Evolutionary conservation across 2,888 invertebrate genomes (phyloP), one percentile per base, ranked within the genome.

Genomic region (Anarsia innoxiella): DNA sequence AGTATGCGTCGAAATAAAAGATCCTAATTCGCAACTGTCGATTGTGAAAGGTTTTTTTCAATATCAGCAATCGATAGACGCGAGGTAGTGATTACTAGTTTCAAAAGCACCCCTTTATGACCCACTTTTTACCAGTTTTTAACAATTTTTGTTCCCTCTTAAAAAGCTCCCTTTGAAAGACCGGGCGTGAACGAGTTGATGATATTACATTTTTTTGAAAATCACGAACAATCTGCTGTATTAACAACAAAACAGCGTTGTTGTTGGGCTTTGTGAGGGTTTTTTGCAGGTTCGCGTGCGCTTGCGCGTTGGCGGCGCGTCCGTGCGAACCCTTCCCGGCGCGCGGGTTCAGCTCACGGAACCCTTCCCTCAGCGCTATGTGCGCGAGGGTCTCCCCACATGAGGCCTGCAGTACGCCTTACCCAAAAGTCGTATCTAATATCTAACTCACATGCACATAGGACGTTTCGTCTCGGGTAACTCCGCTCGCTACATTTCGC

Each of bases 141-240:
- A 76, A 77, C 70, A 75, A 76, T 75, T 80, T 76, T 75, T 62
- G 56, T 68, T 75, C 77, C 74, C 82, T 77, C 76, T 78, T 73
- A 72, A 74, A 77, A 66, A 67, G 69, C 60, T 75, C 76, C 76
- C 72, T 75, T 84, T 80, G 73, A 84, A 84, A 77, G 57, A 51
- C 76, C 84, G 83, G 84, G 84, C 84, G 84, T 84, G 84, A 84
- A 84, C 84, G 84, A 84, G 84, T 84, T 84, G 84, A 84, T 84
- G 83, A 84, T 84, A 84, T 84, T 84, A 84, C 76, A 70, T 78
- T 83, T 84, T 78, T 80, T 78, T 56, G 59, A 56, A 57, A 83
- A 83, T 80, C 71, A 73, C 83, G 83, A 83, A 82, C 84, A 84
- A 83, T 84, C 82, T 74, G 66, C 66, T 69, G 74, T 80, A 79